phyloP scores from a whole-genome alignment of 1,140 invertebrate genomes.

The Drosophila pachea region DNA sequence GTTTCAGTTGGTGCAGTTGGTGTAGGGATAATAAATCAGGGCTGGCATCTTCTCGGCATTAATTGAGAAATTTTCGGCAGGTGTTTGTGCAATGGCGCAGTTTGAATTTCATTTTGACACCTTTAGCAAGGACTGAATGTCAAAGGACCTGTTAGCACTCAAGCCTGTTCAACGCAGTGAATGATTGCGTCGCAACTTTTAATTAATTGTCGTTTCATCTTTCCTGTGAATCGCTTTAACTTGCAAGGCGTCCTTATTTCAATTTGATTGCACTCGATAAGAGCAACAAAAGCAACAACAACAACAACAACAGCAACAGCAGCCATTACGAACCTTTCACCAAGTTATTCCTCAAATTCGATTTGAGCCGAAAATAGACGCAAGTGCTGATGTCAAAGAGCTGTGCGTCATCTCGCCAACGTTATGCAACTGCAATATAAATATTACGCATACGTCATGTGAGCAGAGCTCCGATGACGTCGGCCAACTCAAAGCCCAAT shows the following conservation, averaged over 20 bases:
- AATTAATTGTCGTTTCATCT: not conserved
- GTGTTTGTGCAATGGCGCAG: no score
- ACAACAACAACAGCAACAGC: no score
- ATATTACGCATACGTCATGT: conserved; percentile 42
- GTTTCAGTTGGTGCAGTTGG: no score
- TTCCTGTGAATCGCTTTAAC: not conserved
- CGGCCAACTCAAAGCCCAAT: not conserved
- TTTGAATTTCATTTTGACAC: no score
- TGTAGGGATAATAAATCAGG: no score
- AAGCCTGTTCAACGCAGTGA: no score
- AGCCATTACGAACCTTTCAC: no score
- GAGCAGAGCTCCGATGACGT: conserved; percentile 5
- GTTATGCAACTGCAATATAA: conserved; percentile 23
- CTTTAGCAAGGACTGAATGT: no score
- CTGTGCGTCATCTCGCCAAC: conserved; percentile 14
- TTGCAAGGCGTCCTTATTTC: not conserved
- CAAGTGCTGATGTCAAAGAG: conserved; percentile 23
- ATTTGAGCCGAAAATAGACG: conserved; percentile 21
- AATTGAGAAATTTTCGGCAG: no score
- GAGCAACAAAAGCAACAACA: conserved; percentile 1
- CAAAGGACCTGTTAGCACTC: no score
- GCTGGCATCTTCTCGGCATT: no score
- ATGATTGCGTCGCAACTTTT: not conserved
- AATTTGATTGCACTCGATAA: conserved; percentile 18
- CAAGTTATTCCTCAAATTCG: not conserved